These are phyloP conservation scores for Chalcosyrphus nemorum DNA, from an alignment of 2,888 invertebrate genomes.

Conservation along the genomic window DNA sequence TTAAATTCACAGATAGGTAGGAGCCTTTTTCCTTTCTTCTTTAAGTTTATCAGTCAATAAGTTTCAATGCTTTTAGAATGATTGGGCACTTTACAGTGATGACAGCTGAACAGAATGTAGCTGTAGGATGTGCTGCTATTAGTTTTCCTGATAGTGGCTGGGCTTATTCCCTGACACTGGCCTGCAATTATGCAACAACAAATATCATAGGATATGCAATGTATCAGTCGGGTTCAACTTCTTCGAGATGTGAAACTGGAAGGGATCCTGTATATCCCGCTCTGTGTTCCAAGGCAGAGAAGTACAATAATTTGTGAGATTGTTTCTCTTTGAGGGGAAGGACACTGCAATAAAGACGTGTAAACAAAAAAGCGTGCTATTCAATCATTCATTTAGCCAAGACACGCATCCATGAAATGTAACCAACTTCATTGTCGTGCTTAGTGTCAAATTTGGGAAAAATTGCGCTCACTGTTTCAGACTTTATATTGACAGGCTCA, in stretches of 20 bases:
- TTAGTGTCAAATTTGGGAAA: no score
- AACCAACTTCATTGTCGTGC: no score
- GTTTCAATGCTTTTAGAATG: background rate
- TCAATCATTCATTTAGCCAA: no score
- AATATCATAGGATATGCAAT: constrained; percentile 73
- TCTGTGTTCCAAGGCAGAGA: constrained; percentile 15
- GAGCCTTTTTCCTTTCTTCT: background rate
- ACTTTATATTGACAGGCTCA: no score
- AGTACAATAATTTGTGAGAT: no score
- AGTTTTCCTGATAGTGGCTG: constrained; percentile 50
- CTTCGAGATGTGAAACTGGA: constrained; percentile 76
- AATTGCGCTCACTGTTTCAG: no score
- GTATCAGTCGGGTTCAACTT: constrained; percentile 69
- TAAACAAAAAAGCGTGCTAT: no score
- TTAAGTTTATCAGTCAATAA: background rate
- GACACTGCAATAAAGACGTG: no score
- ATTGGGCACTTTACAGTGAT: constrained; percentile 78
- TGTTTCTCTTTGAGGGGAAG: no score
- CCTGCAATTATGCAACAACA: constrained; percentile 78
- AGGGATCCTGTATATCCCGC: constrained; percentile 73
- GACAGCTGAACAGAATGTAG: constrained; percentile 76
- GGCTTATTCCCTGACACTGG: constrained; percentile 72
- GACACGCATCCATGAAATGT: no score
- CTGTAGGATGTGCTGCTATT: constrained; percentile 76
- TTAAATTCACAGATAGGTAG: constrained; percentile 58